Base-by-base conservation (phyloP, 2,797 vertebrate species). In the Anguilla obscura region DNA sequence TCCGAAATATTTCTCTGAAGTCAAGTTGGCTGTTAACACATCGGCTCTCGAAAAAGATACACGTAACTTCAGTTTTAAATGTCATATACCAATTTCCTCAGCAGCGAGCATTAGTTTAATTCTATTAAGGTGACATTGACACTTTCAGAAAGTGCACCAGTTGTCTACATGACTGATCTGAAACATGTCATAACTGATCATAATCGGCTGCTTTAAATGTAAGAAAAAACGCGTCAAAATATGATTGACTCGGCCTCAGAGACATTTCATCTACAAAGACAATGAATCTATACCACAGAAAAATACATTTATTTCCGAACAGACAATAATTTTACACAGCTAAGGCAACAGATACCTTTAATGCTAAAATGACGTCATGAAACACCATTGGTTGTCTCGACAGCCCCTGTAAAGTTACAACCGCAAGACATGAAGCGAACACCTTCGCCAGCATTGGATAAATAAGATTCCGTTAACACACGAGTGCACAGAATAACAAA, bases 341-440 rank as follows among this genome's bases (percentile, higher is more conserved):
- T 50, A 24, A 82, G 45, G 40, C 79, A 18, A 10, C 33, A 10
- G 33, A 45, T 24, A n/a, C 5, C 14, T 50, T 50, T 50, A 50
- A n/a, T 48, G 12, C 40, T 82, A 50, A 82, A 82, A 82, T 82
- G 7, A 50, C 79, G 79, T 82, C 79, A 82, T 82, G 14, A 48
- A 82, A 24, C 45, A 18, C 18, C 45, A 8, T 82, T 50, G 9
- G 21, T 8, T n/a, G 50, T 9, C 45, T n/a, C 21, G 18, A 82
- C 12, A 45, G 27, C 21, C 18, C 21, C 79, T 48, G 4, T 82
- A 50, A 79, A 82, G 79, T 82, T 82, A 82, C 45, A 82, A 48
- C 79, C 79, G 1, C 21, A 48, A 45, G 40, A 33, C 21, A 48
- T 82, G 21, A 82, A 82, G 40, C 24, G 45, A 50, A 50, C 45